Base-by-base conservation (phyloP, 2,888 invertebrate genomes). In the Volucella inanis region DNA sequence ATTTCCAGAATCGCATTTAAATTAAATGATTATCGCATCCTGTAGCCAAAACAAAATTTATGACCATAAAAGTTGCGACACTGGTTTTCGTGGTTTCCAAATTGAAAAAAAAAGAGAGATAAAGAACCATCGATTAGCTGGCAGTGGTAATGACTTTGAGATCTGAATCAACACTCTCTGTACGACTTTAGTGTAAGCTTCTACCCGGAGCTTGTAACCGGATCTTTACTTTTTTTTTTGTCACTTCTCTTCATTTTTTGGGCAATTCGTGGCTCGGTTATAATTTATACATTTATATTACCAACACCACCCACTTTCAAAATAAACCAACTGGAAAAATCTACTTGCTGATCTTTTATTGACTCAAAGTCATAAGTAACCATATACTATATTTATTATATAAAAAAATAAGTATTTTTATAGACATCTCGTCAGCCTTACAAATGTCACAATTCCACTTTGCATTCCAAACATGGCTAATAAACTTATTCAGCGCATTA, bases 401-500 rank as follows among this genome's bases (percentile, higher is more conserved):
- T 38, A 41, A 2, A 50, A 68, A 74, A 80, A 74, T 74, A 31
- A 31, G 31, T 43, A 80, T 55, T 55, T 67, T 68, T 55, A 70
- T 52, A 18, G 62, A 47, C 67, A 49, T 43, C 65, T 52, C 9
- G 50, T n/a, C 14, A 61, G 54, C 49, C 12, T 15, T 52, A 14
- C 52, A 65, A 72, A 64, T 79, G 64, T 72, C 65, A 72, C 64
- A 50, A 64, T 52, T 62, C 61, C 39, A 71, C 64, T 71, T 59
- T 18, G 78, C 55, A 78, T 78, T 55, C 75, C 55, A 65, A 65
- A 75, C 64, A 65, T 49, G 65, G 65, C 52, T 45, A 52, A 54
- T 76, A 49, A 14, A 43, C 47, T 47, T 61, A 49, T 54, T 54
- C 68, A 62, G 45, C 12, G 54, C 38, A 55, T 77, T 77, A 77